These are phyloP conservation scores for Microcebus ravelobensis DNA, from an alignment of 2,113 vertebrate species.

Conservation along the genomic window DNA sequence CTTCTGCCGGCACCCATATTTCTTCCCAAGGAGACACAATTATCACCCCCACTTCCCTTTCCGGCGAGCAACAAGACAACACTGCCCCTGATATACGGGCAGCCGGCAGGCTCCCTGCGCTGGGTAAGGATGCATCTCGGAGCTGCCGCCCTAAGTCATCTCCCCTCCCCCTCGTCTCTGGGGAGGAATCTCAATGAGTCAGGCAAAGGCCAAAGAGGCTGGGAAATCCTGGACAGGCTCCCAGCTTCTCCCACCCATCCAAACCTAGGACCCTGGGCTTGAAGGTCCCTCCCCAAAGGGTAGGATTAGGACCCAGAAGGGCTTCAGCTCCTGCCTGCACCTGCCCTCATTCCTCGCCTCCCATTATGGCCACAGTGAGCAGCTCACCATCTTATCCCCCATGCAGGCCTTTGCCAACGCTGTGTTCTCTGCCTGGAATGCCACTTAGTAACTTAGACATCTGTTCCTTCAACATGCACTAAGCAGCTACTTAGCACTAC, in stretches of 20 bases:
- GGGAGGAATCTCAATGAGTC: constrained; percentile 13
- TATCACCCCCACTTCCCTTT: constrained; percentile 61
- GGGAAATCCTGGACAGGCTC: neutral
- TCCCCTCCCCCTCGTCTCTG: neutral
- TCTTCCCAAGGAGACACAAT: constrained; percentile 65
- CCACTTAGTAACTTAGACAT: neutral
- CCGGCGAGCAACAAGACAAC: constrained; percentile 30
- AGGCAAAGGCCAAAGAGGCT: neutral
- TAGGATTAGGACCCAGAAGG: neutral
- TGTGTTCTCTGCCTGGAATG: neutral
- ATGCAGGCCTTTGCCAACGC: neutral
- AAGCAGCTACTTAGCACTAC: neutral
- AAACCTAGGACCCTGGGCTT: neutral
- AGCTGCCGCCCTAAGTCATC: neutral
- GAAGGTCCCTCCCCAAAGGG: neutral
- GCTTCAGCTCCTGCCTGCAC: neutral
- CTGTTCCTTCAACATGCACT: neutral
- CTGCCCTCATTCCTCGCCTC: neutral
- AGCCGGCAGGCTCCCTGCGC: neutral
- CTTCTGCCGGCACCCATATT: constrained; percentile 17
- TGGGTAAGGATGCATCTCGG: constrained; percentile 12
- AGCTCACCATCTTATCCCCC: neutral
- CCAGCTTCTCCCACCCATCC: neutral
- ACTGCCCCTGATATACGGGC: constrained; percentile 5
- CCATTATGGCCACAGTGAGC: neutral